Evolutionary conservation across 1,140 invertebrate genomes (phyloP), one percentile per base, ranked within the genome.

Genomic region (Drosophila miranda): DNA sequence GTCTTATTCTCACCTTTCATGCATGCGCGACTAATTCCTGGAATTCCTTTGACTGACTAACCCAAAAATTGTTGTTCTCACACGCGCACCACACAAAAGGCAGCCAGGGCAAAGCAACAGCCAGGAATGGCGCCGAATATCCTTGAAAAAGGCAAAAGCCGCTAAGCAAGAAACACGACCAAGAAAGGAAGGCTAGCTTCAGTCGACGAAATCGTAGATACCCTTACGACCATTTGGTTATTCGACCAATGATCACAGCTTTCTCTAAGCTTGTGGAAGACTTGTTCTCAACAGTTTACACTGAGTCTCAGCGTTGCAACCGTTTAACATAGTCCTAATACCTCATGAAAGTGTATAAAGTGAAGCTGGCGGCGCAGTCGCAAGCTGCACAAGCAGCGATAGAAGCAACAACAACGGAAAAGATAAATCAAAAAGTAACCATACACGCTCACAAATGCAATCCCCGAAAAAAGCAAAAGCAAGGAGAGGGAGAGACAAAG

Each of bases 11-110:
- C 82, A 87, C 82, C 83, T 87, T 72, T 63, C 56, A 76, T 58
- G 77, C 53, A 72, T 63, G 68, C 72, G 60, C 62, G 66, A 68
- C 53, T 71, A 69, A 87, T 87, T 87, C 82, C 82, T 73, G 78
- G 82, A 87, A 87, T 87, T 86, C 81, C 81, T 86, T 86, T 86
- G 81, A 86, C 81, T 86, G 83, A 86, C 81, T 86, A 84, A 86
- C 77, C 78, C 73, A 72, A 76, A 52, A 51, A 72, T 60, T 73
- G 60, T 71, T 69, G 75, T 83, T 83, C 80, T 86, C 80, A 84
- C 81, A 86, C 77, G 81, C 81, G 77, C 73, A 44, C 21, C 64
- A 73, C 60, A 53, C 42, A 42, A 72, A 71, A 63, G 57, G 64
- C 53, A 41, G 30, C 30, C 8, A 19, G 19, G 19, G 19, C 45